Evolutionary conservation across 2,797 vertebrate genomes (phyloP).

Genomic region (Pseudomugil gertrudae): DNA sequence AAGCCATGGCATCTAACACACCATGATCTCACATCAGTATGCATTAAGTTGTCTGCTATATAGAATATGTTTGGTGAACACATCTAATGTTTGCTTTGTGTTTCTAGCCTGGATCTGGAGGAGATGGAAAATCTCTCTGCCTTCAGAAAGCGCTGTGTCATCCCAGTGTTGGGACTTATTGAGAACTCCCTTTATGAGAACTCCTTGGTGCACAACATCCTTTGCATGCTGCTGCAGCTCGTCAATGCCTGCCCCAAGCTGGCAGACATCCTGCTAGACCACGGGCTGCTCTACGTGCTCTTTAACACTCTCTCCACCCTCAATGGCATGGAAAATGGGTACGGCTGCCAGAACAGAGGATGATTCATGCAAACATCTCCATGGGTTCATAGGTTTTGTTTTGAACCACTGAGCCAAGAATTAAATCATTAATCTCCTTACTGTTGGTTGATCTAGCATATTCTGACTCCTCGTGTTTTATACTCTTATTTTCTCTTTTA

Average conservation of each 20-base stretch:
- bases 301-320: conserved; percentile 95
- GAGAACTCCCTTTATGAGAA: conserved; percentile 96
- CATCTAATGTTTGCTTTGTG: conserved; percentile 26
- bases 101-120: conserved; percentile 89
- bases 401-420: conserved; percentile 40
- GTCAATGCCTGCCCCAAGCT: conserved; percentile 95
- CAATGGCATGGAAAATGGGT: conserved; percentile 96
- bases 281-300: conserved; percentile 94
- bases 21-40: conserved; percentile 7
- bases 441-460: conserved; percentile 43
- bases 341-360: conserved; percentile 61
- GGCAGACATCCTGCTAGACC: conserved; percentile 95
- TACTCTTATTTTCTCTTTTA: conserved; percentile 26
- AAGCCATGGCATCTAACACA: neutral
- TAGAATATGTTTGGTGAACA: neutral
- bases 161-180: conserved; percentile 93
- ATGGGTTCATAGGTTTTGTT: conserved; percentile 30
- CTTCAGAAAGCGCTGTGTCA: conserved; percentile 93
- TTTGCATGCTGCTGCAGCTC: conserved; percentile 93
- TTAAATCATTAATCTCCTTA: conserved; percentile 56
- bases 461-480: conserved; percentile 26
- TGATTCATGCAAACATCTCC: conserved; percentile 40
- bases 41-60: neutral
- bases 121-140: conserved; percentile 91
- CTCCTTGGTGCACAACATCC: conserved; percentile 89